Percentiles rank a stretch among this genome's conserved stretches.
Evolutionary conservation across 2,113 vertebrate species (phyloP).

Genomic region (Neotoma lepida): DNA sequence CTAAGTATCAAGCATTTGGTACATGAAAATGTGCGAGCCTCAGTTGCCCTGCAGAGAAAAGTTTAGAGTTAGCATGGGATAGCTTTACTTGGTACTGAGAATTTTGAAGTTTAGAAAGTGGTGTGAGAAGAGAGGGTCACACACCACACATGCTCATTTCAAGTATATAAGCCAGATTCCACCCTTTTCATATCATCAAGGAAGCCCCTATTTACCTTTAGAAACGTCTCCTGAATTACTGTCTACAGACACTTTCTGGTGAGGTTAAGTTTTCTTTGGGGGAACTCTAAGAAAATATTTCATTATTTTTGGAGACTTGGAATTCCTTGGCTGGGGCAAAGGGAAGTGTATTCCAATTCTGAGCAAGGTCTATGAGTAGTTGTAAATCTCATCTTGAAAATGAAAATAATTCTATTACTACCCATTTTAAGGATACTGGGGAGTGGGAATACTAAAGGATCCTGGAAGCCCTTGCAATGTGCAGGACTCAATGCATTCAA

Average conservation of each 20-base stretch:
- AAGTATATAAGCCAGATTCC: background rate
- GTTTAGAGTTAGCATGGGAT: background rate
- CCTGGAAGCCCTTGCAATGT: background rate
- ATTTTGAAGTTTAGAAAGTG: background rate
- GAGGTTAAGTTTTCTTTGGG: conserved; percentile 1
- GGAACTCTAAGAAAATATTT: background rate
- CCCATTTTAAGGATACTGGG: background rate
- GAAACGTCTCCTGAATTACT: conserved; percentile 2
- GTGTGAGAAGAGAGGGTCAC: background rate
- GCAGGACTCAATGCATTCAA: background rate
- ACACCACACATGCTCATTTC: background rate
- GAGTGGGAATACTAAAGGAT: background rate
- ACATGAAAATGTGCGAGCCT: background rate
- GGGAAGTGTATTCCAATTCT: background rate
- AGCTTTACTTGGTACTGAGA: background rate
- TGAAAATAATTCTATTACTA: conserved; percentile 25
- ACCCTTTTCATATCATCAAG: conserved; percentile 12
- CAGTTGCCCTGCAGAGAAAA: background rate
- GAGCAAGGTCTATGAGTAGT: conserved; percentile 22
- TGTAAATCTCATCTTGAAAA: conserved; percentile 55
- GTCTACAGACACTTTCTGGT: conserved; percentile 1
- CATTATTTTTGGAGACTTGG: conserved; percentile 31
- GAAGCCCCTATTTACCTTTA: conserved; percentile 11
- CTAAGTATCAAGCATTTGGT: background rate
- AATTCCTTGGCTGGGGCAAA: conserved; percentile 1